phyloP scores from a whole-genome alignment of 2,888 invertebrate species.

The Rhodophaea formosa region DNA sequence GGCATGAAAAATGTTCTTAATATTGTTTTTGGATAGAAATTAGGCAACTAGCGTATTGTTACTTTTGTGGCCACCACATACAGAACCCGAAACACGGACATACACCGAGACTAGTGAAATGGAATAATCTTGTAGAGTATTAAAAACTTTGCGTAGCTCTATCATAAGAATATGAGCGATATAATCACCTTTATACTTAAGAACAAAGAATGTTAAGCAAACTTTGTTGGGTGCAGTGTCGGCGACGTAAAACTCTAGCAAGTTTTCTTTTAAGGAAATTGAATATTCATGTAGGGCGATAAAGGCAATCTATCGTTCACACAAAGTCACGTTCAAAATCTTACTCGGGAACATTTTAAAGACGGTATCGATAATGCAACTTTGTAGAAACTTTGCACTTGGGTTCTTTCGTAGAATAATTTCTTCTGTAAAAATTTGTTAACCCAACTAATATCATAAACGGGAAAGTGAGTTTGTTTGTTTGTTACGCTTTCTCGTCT shows the following conservation, averaged over 20 bases:
- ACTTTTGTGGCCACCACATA: too few species aligned
- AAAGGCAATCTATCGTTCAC: constrained; percentile 38
- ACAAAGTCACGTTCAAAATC: constrained; percentile 28
- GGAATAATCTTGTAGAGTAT: too few species aligned
- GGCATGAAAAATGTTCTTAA: too few species aligned
- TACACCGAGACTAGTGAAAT: too few species aligned
- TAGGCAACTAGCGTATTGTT: too few species aligned
- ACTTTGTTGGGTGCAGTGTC: constrained; percentile 36
- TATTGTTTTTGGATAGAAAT: too few species aligned
- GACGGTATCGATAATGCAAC: constrained; percentile 5
- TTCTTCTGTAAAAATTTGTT: not conserved
- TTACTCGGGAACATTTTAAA: constrained; percentile 23
- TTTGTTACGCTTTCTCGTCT: too few species aligned
- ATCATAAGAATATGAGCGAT: not conserved
- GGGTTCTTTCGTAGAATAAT: not conserved
- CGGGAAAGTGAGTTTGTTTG: too few species aligned
- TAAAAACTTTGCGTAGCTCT: too few species aligned
- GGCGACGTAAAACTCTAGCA: constrained; percentile 42
- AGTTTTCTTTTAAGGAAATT: constrained; percentile 56
- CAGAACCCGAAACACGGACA: too few species aligned
- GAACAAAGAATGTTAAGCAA: constrained; percentile 41
- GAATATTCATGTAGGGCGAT: constrained; percentile 53
- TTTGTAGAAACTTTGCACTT: not conserved
- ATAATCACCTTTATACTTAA: constrained; percentile 29
- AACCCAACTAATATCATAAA: too few species aligned